Evolutionary conservation across 2,888 invertebrate species (phyloP).

Genomic region (Drepana falcataria): DNA sequence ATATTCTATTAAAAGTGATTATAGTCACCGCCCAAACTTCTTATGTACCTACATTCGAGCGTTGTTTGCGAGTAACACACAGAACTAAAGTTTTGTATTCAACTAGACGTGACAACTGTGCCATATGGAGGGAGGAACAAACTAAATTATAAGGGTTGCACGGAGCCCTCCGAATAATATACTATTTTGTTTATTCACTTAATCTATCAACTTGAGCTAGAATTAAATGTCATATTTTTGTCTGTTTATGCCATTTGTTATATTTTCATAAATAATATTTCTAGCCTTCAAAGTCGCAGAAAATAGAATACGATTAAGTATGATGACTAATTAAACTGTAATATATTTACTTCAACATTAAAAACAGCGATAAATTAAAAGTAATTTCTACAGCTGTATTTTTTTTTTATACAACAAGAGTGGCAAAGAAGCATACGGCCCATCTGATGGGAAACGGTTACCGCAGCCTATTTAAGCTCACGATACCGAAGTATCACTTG

Average conservation of each 20-base stretch:
- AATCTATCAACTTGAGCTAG: background rate
- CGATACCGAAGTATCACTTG: too few relatives aligned
- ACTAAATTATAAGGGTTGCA: constrained; percentile 1
- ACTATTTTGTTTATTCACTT: background rate
- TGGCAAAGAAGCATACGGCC: too few relatives aligned
- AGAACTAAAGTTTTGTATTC: constrained; percentile 1
- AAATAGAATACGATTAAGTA: too few relatives aligned
- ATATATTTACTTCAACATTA: too few relatives aligned
- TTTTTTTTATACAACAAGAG: too few relatives aligned
- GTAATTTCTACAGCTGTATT: too few relatives aligned
- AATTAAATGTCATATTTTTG: background rate
- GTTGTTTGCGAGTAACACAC: background rate
- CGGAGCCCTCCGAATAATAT: background rate
- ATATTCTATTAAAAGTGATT: background rate
- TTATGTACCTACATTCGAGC: background rate
- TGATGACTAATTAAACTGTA: too few relatives aligned
- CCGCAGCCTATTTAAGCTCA: too few relatives aligned
- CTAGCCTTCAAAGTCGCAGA: too few relatives aligned
- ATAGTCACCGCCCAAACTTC: background rate
- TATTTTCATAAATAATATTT: too few relatives aligned
- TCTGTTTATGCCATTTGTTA: background rate
- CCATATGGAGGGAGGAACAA: background rate
- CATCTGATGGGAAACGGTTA: too few relatives aligned
- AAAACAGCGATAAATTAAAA: too few relatives aligned
- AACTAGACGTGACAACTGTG: background rate